Conservation (phyloP, 2,888 invertebrate genomes). For the Drymonia ruficornis region DNA sequence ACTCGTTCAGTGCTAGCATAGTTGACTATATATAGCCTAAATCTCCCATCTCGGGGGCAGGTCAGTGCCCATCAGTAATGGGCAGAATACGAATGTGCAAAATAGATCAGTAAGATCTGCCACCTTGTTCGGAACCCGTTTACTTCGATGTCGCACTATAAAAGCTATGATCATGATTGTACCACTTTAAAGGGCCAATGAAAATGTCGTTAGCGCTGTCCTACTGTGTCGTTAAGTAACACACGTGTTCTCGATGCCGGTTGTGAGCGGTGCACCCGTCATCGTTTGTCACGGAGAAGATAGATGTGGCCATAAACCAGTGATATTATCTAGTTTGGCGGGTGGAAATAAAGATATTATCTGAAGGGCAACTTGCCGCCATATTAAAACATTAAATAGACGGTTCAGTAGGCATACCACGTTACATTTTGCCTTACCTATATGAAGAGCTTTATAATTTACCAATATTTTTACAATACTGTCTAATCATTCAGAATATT, state of each 20-base stretch:
- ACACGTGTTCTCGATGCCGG: slow-evolving; percentile 54
- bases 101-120: slow-evolving; percentile 4
- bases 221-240: slow-evolving; percentile 54
- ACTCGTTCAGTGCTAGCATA: not conserved
- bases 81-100: not conserved
- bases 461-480: not conserved
- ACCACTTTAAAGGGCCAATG: slow-evolving; percentile 52
- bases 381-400: not conserved
- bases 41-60: not conserved
- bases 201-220: slow-evolving; percentile 61
- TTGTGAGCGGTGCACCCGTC: slow-evolving; percentile 57
- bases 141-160: slow-evolving; percentile 29
- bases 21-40: not conserved
- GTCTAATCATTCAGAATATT: not conserved
- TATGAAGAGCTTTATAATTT: no score
- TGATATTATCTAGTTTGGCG: slow-evolving; percentile 62
- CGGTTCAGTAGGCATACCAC: no score
- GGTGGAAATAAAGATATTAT: slow-evolving; percentile 57
- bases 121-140: slow-evolving; percentile 15
- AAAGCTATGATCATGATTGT: slow-evolving; percentile 41
- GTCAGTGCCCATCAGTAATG: not conserved
- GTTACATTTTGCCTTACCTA: no score
- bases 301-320: slow-evolving; percentile 63
- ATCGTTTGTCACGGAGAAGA: slow-evolving; percentile 61
- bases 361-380: slow-evolving; percentile 46